Percentiles rank a stretch among this genome's conserved stretches.
Conservation (phyloP, 1,140 invertebrate genomes). For the Pseudomyrmex pallidus region DNA sequence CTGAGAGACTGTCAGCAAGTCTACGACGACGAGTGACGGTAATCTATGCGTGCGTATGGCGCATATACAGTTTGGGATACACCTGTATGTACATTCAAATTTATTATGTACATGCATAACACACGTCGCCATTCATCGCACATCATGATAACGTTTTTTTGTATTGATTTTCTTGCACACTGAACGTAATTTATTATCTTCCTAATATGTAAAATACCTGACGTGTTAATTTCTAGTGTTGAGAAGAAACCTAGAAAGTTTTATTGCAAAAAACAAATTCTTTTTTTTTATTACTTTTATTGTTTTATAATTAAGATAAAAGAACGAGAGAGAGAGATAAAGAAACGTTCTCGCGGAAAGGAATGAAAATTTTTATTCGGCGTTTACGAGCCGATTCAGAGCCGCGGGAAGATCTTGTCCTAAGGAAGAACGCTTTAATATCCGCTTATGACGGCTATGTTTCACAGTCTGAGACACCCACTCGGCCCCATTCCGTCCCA, state of each 20-base stretch:
- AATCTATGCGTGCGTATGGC: constrained; percentile 70
- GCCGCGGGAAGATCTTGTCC: constrained; percentile 33
- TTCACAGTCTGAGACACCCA: constrained; percentile 78
- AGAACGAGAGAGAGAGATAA: background rate
- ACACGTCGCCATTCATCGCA: background rate
- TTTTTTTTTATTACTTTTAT: constrained; percentile 1
- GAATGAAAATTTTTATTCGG: constrained; percentile 64
- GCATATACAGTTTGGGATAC: constrained; percentile 9
- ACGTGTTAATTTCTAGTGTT: no score
- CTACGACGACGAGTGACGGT: constrained; percentile 62
- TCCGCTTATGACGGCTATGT: constrained; percentile 83
- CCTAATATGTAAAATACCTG: no score
- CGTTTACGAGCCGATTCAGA: constrained; percentile 56
- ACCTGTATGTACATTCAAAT: constrained; percentile 66
- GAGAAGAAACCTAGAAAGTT: no score
- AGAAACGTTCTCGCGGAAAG: constrained; percentile 6
- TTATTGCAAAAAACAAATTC: no score
- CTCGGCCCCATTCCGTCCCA: constrained; percentile 81
- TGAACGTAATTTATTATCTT: background rate
- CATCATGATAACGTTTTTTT: background rate
- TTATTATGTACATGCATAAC: background rate
- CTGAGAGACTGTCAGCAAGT: constrained; percentile 54
- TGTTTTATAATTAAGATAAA: no score
- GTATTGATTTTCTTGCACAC: no score
- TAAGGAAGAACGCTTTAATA: constrained; percentile 79